Evolutionary conservation across 2,888 invertebrate genomes (phyloP).

Genomic region (Campopleginae sp.): DNA sequence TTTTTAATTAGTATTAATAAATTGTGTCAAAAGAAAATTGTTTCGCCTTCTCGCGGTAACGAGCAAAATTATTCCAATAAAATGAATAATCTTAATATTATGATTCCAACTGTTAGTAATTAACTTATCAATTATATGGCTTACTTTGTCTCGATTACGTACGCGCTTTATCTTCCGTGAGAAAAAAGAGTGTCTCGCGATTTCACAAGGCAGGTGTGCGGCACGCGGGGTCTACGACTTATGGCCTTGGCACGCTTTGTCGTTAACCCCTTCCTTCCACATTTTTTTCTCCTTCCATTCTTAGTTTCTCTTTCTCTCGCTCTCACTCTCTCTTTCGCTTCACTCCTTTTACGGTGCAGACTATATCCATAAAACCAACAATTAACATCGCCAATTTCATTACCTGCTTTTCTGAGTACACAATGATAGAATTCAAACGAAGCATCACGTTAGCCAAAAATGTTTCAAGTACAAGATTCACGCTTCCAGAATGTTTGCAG

Average conservation of each 20-base stretch:
- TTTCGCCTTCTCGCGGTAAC: no score
- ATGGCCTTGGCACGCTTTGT: constrained; percentile 77
- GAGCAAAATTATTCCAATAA: neutral
- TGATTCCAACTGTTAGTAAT: neutral
- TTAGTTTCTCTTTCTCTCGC: neutral
- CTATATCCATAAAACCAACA: neutral
- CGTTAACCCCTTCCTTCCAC: constrained; percentile 64
- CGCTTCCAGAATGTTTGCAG: neutral
- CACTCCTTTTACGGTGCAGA: neutral
- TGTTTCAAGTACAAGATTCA: neutral
- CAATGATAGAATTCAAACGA: neutral
- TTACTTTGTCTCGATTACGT: neutral
- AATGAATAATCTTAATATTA: neutral
- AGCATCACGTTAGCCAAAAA: neutral
- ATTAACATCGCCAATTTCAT: neutral
- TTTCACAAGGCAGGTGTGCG: constrained; percentile 40
- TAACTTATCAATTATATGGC: neutral
- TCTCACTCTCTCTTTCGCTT: neutral
- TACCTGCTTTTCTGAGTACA: neutral
- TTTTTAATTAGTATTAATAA: no score
- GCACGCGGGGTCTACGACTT: constrained; percentile 63
- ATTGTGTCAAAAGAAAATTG: no score
- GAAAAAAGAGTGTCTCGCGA: constrained; percentile 45
- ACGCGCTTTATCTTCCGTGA: constrained; percentile 29
- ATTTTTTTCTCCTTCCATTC: constrained; percentile 9